A percentile compares a stretch with the other conserved stretches of the same genome.
These are phyloP conservation scores for Microcebus lehilahytsara DNA, from an alignment of 2,113 vertebrate species.

Conservation along the genomic window DNA sequence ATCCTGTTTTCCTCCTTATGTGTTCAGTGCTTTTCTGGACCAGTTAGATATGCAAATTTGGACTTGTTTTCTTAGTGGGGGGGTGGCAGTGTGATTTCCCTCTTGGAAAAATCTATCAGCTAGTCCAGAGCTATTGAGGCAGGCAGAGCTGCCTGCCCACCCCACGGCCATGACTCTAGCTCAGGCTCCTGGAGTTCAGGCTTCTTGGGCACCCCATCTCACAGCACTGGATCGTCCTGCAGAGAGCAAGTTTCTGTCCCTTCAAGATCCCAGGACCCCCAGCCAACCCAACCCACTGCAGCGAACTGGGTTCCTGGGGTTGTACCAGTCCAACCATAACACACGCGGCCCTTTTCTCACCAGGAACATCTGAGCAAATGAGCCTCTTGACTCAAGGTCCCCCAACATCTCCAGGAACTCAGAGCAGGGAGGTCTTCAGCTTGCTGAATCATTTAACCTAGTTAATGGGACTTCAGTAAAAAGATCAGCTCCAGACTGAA, in stretches of 20 bases:
- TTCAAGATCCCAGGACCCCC: not conserved
- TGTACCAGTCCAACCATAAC: fast-evolving
- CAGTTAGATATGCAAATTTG: not conserved
- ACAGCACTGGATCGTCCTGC: fast-evolving
- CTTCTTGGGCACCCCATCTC: not conserved
- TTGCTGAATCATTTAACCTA: conserved; percentile 23
- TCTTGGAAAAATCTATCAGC: not conserved
- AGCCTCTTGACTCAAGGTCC: not conserved
- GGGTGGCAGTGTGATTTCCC: not conserved
- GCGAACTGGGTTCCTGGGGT: not conserved
- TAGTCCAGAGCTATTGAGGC: not conserved
- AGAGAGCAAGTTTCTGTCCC: not conserved
- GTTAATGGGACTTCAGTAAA: not conserved
- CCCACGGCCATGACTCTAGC: not conserved
- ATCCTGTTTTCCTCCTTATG: not conserved
- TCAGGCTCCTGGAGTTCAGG: not conserved
- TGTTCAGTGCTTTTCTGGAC: not conserved
- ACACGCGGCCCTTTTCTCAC: not conserved
- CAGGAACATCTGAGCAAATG: not conserved
- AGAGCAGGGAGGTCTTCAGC: not conserved
- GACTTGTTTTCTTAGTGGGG: not conserved
- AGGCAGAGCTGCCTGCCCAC: not conserved
- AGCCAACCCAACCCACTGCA: not conserved
- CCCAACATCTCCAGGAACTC: not conserved
- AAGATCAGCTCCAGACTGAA: not conserved